Percentiles rank a stretch among this genome's conserved stretches.
These are phyloP conservation scores for Serilophus lunatus DNA, from an alignment of 2,113 vertebrate genomes.

Conservation along the genomic window DNA sequence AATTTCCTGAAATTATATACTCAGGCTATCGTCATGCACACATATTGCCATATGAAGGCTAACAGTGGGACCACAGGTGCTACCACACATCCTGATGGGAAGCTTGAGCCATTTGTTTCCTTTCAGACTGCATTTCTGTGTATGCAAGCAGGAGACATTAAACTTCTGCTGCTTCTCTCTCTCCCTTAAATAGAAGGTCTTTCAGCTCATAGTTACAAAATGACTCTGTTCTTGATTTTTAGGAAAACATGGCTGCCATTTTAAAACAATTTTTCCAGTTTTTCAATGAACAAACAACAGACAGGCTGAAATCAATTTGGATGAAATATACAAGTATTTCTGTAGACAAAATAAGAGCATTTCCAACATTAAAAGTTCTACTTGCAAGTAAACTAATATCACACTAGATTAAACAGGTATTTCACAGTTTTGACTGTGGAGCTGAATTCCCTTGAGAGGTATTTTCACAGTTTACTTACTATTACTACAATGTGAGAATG, in stretches of 20 bases:
- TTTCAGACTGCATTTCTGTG: not conserved
- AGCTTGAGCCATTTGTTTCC: not conserved
- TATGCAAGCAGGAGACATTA: not conserved
- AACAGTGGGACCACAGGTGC: not conserved
- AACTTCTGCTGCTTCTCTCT: not conserved
- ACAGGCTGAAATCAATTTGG: not conserved
- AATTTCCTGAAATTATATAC: not conserved
- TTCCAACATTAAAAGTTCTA: not conserved
- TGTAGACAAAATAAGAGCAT: not conserved
- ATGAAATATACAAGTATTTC: not conserved
- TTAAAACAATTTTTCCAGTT: not conserved
- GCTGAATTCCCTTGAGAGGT: not conserved
- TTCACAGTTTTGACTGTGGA: not conserved
- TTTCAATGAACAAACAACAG: not conserved
- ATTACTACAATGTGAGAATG: not conserved
- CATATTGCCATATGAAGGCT: not conserved
- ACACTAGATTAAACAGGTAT: not conserved
- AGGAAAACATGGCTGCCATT: not conserved
- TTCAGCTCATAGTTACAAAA: not conserved
- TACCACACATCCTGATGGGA: not conserved
- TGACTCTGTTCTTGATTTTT: not conserved
- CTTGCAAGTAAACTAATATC: not conserved
- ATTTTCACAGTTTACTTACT: not conserved
- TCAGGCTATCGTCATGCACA: not conserved
- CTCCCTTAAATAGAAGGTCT: not conserved